Percentiles rank a stretch among this genome's conserved stretches.
Evolutionary conservation across 1,140 invertebrate species (phyloP).

Genomic region (Musca vetustissima): DNA sequence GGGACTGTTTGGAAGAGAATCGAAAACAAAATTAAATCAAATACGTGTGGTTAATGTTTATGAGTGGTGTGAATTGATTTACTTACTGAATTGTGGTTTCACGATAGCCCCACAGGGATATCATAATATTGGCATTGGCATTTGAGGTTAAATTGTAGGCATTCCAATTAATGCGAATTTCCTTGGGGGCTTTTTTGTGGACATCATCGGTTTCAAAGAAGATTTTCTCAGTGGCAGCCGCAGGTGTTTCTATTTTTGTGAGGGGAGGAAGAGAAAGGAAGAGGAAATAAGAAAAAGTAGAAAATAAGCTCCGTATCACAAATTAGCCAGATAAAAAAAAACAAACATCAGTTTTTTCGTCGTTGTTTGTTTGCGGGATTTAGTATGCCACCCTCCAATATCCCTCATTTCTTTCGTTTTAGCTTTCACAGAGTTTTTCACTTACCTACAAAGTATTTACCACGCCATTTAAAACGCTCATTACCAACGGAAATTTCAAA

Average conservation of each 20-base stretch:
- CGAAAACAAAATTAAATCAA: constrained; percentile 14
- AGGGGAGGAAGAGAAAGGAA: constrained; percentile 1
- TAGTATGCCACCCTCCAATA: too few relatives aligned
- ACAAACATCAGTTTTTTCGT: too few relatives aligned
- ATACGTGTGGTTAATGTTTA: not conserved
- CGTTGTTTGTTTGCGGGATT: too few relatives aligned
- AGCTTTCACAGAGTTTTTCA: constrained; percentile 22
- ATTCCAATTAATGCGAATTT: constrained; percentile 80
- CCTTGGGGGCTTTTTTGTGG: constrained; percentile 69
- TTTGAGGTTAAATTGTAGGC: constrained; percentile 82
- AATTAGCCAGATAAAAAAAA: too few relatives aligned
- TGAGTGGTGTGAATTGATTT: not conserved
- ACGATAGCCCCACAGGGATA: constrained; percentile 84
- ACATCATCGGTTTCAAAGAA: constrained; percentile 74
- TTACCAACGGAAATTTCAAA: constrained; percentile 85
- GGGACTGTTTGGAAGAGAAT: constrained; percentile 60
- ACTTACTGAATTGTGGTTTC: constrained; percentile 70
- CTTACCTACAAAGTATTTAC: constrained; percentile 87
- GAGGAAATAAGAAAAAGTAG: too few relatives aligned
- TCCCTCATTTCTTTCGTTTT: too few relatives aligned
- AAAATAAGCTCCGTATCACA: too few relatives aligned
- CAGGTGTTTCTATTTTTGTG: constrained; percentile 72
- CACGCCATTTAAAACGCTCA: constrained; percentile 85
- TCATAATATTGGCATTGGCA: constrained; percentile 70
- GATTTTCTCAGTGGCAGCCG: constrained; percentile 79